phyloP scores from a whole-genome alignment of 1,140 invertebrate genomes.

The Oncopeltus fasciatus region DNA sequence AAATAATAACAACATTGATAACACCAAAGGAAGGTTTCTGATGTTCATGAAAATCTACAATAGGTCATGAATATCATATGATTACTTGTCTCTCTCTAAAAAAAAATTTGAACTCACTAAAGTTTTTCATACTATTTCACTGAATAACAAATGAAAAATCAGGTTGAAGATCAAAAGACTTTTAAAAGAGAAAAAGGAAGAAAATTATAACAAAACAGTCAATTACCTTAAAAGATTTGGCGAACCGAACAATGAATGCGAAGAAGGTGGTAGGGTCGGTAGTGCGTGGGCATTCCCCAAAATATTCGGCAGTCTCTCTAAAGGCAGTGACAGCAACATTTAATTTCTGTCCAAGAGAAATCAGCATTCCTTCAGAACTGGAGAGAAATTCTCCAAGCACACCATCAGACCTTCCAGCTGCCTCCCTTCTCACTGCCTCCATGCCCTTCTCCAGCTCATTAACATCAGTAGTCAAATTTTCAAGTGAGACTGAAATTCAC shows the following conservation, averaged over 20 bases:
- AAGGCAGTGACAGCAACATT: slow-evolving; percentile 76
- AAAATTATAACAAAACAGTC: background rate
- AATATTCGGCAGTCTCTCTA: slow-evolving; percentile 85
- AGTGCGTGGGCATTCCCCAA: slow-evolving; percentile 75
- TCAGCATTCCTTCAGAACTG: slow-evolving; percentile 78
- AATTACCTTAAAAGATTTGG: slow-evolving; percentile 72
- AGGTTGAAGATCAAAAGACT: too few relatives aligned
- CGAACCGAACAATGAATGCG: slow-evolving; percentile 81
- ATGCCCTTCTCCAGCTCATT: slow-evolving; percentile 90
- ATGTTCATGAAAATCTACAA: too few relatives aligned
- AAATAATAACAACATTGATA: too few relatives aligned
- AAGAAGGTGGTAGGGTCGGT: slow-evolving; percentile 90
- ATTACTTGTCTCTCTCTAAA: background rate
- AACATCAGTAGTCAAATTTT: slow-evolving; percentile 86
- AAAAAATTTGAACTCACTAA: background rate
- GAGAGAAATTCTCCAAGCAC: slow-evolving; percentile 77
- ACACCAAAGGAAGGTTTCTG: too few relatives aligned
- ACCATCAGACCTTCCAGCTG: slow-evolving; percentile 44
- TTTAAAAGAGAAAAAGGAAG: too few relatives aligned
- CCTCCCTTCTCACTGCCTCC: slow-evolving; percentile 79
- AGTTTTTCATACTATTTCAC: background rate
- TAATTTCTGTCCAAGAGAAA: slow-evolving; percentile 60
- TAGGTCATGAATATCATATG: too few relatives aligned
- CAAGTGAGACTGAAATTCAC: slow-evolving; percentile 67
- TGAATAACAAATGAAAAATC: background rate